A percentile compares a stretch with the other conserved stretches of the same genome.
Evolutionary conservation across 2,113 vertebrate species (phyloP).

Genomic region (Pygoscelis adeliae): DNA sequence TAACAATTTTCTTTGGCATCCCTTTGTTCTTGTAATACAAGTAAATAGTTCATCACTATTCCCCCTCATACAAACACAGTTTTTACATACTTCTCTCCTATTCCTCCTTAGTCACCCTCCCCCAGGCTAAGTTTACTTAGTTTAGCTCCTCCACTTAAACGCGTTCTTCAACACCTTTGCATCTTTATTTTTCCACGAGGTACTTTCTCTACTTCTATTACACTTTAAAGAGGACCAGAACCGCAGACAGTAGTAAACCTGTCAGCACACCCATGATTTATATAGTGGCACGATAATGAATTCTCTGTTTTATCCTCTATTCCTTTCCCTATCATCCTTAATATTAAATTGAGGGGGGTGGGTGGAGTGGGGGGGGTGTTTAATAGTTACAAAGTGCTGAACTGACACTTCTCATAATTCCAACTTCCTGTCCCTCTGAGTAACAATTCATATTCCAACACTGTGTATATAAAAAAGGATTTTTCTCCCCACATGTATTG

Average conservation of each 20-base stretch:
- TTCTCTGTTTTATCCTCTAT: slow-evolving; percentile 11
- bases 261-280: slow-evolving; percentile 7
- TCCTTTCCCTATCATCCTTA: background rate
- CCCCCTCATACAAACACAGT: fast-evolving
- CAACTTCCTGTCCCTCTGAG: background rate
- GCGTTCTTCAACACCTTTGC: background rate
- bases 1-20: background rate
- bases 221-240: slow-evolving; percentile 27
- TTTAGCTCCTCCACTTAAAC: background rate
- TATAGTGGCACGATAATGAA: background rate
- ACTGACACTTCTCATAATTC: background rate
- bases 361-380: background rate
- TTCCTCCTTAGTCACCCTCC: background rate
- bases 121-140: background rate
- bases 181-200: background rate
- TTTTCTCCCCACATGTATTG: background rate
- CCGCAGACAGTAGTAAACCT: slow-evolving; percentile 26
- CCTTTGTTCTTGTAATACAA: background rate
- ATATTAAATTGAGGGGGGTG: background rate
- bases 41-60: background rate
- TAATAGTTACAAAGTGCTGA: background rate
- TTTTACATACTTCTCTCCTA: background rate
- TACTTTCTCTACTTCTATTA: slow-evolving; percentile 34
- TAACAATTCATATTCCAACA: background rate
- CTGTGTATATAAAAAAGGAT: background rate